A percentile compares a stretch with the other conserved stretches of the same genome.
Conservation (phyloP, 2,888 invertebrate species). For the Noctua pronuba region DNA sequence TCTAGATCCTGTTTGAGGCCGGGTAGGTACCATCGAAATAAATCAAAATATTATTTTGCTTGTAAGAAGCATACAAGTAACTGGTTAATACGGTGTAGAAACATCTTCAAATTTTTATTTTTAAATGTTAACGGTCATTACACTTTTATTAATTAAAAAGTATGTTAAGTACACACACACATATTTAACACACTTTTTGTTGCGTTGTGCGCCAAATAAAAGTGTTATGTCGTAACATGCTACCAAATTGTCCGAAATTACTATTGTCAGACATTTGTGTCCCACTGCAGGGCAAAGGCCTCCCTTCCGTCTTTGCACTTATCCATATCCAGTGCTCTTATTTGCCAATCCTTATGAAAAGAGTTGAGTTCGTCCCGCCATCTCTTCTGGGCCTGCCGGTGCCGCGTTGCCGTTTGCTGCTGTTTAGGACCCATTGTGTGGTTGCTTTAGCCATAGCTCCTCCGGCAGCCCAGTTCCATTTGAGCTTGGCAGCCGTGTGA, state of each 20-base stretch:
- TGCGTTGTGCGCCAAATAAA: constrained; percentile 2
- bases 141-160: constrained; percentile 16
- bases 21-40: not conserved
- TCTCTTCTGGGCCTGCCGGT: no score
- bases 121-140: not conserved
- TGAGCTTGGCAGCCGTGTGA: no score
- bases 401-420: no score
- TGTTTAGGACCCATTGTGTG: no score
- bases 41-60: not conserved
- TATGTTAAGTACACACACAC: constrained; percentile 3
- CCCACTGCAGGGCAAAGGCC: no score
- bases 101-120: not conserved
- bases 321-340: no score
- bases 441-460: no score
- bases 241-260: constrained; percentile 30
- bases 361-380: no score
- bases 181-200: not conserved
- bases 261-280: no score
- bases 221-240: constrained; percentile 5
- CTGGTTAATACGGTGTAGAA: not conserved
- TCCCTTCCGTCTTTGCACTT: no score
- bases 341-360: no score
- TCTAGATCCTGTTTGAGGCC: not conserved
- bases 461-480: no score
- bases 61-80: not conserved